A percentile compares a stretch with the other conserved stretches of the same genome.
These are phyloP conservation scores for Euzetes globulus DNA, from an alignment of 2,888 invertebrate species.

Conservation along the genomic window DNA sequence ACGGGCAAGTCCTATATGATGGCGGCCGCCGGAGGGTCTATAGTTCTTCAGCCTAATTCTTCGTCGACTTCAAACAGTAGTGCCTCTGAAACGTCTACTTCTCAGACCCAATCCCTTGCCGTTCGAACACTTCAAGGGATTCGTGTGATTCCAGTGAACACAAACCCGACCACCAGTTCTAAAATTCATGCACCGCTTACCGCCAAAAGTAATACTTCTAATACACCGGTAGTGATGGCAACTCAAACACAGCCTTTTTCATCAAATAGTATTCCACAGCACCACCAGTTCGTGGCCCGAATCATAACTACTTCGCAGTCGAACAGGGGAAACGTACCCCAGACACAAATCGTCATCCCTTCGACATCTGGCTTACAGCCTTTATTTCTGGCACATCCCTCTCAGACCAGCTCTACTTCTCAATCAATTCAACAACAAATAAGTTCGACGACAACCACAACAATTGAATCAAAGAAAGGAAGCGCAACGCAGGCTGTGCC, in stretches of 20 bases:
- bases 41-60: constrained; percentile 19
- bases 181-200: constrained; percentile 4
- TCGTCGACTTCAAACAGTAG: not conserved
- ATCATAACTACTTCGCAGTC: constrained; percentile 24
- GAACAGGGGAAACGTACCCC: constrained; percentile 7
- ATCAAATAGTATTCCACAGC: not conserved
- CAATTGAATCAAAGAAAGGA: not conserved
- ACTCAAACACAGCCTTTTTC: not conserved
- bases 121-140: constrained; percentile 31
- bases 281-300: constrained; percentile 29
- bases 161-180: not conserved
- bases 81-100: not conserved
- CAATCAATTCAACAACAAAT: not conserved
- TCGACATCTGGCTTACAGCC: constrained; percentile 32
- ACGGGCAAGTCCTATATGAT: constrained; percentile 27
- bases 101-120: not conserved
- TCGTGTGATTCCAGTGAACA: constrained; percentile 26
- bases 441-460: not conserved
- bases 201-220: not conserved
- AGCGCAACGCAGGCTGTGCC: not conserved
- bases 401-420: not conserved
- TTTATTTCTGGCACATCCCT: constrained; percentile 8
- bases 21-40: constrained; percentile 10
- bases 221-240: constrained; percentile 5
- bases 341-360: constrained; percentile 30